A percentile compares a stretch with the other conserved stretches of the same genome.
Evolutionary conservation across 2,888 invertebrate genomes (phyloP).

Genomic region (Diarsia brunnea): DNA sequence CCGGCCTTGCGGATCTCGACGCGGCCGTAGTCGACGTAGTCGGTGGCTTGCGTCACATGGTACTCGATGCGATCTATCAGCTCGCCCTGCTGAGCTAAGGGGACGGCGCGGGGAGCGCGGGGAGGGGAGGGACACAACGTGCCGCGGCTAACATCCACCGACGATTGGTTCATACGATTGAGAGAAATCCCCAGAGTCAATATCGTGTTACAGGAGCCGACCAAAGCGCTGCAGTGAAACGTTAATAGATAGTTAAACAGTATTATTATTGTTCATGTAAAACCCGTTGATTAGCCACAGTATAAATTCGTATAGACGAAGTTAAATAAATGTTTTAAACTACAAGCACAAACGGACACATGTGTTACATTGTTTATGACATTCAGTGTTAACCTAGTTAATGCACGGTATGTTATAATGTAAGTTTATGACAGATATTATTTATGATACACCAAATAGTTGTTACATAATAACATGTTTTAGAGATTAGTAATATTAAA

Average conservation of each 20-base stretch:
- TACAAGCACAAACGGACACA: constrained; percentile 64
- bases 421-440: constrained; percentile 63
- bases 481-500: constrained; percentile 60
- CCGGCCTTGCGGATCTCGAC: constrained; percentile 95
- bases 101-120: constrained; percentile 82
- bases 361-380: constrained; percentile 72
- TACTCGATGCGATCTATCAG: constrained; percentile 98
- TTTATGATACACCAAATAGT: constrained; percentile 75
- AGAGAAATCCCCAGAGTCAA: constrained; percentile 74
- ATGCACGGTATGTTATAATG: constrained; percentile 61
- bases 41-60: constrained; percentile 96
- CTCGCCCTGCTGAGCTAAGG: constrained; percentile 94
- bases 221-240: constrained; percentile 79
- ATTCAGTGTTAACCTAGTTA: constrained; percentile 73
- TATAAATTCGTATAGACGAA: constrained; percentile 65
- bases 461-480: constrained; percentile 82
- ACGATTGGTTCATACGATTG: constrained; percentile 88
- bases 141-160: constrained; percentile 74
- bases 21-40: constrained; percentile 95
- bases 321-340: constrained; percentile 64
- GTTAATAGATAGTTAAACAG: constrained; percentile 75
- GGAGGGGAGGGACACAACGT: constrained; percentile 79
- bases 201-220: constrained; percentile 80
- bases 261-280: constrained; percentile 55
- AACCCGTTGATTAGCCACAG: constrained; percentile 65